These are phyloP conservation scores for Berghia stephanieae DNA, from an alignment of 1,140 invertebrate genomes.

Conservation along the genomic window DNA sequence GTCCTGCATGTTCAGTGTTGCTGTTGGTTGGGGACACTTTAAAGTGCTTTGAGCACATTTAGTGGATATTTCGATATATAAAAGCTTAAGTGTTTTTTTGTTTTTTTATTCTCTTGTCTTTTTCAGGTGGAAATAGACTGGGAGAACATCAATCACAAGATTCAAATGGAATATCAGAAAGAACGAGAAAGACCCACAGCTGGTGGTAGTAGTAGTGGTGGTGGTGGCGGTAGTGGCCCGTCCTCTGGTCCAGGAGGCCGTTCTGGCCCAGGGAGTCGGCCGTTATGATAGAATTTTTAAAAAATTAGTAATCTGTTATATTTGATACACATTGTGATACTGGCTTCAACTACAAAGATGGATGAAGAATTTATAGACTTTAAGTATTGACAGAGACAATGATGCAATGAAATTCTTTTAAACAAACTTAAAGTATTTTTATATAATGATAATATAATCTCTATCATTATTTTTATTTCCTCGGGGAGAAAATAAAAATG, in stretches of 20 bases:
- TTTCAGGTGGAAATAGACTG: slow-evolving; percentile 71
- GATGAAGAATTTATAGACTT: neutral
- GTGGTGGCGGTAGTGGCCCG: neutral
- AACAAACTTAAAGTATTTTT: too few relatives aligned
- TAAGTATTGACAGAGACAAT: too few relatives aligned
- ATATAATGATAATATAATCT: too few relatives aligned
- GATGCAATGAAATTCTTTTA: too few relatives aligned
- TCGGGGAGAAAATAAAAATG: too few relatives aligned
- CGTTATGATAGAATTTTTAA: neutral
- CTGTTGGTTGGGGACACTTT: too few relatives aligned
- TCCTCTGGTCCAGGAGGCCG: neutral
- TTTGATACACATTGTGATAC: neutral
- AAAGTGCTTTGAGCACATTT: too few relatives aligned
- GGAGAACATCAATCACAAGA: slow-evolving; percentile 70
- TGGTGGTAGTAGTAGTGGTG: neutral
- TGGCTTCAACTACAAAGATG: neutral
- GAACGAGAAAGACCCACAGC: slow-evolving; percentile 61
- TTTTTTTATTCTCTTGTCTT: slow-evolving; percentile 25
- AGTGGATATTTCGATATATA: too few relatives aligned
- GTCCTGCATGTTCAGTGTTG: too few relatives aligned
- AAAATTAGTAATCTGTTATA: neutral
- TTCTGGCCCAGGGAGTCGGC: neutral
- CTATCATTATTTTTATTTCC: too few relatives aligned
- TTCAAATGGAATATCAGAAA: slow-evolving; percentile 69
- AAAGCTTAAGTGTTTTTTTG: neutral